These are phyloP conservation scores for Neopelma chrysocephalum DNA, from an alignment of 2,797 vertebrate species.

Conservation along the genomic window DNA sequence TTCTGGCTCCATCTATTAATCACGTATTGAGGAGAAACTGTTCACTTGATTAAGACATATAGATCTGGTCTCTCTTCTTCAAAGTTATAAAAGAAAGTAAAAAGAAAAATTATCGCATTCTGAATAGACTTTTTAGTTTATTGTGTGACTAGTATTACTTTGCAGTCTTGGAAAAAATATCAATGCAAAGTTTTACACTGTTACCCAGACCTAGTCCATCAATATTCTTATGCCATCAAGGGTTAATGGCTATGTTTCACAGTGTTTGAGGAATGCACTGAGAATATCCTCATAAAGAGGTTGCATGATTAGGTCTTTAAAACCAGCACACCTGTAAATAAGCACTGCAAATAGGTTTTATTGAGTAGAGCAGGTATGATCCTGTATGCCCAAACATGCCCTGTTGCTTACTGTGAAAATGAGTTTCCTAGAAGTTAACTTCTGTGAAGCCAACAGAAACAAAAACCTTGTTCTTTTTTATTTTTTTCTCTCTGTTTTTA, in stretches of 20 bases:
- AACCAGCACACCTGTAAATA: neutral
- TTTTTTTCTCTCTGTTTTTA: neutral
- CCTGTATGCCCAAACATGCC: neutral
- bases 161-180: neutral
- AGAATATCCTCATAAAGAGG: neutral
- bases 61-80: neutral
- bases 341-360: neutral
- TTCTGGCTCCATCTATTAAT: neutral
- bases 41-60: neutral
- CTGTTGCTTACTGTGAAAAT: neutral
- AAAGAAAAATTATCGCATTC: neutral
- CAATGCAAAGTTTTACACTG: neutral
- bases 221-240: neutral
- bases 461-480: neutral
- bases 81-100: neutral
- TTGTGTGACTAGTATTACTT: rapidly evolving
- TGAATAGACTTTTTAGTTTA: neutral
- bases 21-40: neutral
- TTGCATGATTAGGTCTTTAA: neutral
- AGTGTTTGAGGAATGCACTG: neutral
- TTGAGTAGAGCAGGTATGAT: neutral
- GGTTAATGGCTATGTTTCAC: neutral
- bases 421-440: neutral
- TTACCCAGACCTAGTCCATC: neutral
- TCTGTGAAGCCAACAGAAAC: neutral